A percentile compares a stretch with the other conserved stretches of the same genome.
Conservation (phyloP, 1,140 invertebrate species). For the Drosophila lini region DNA sequence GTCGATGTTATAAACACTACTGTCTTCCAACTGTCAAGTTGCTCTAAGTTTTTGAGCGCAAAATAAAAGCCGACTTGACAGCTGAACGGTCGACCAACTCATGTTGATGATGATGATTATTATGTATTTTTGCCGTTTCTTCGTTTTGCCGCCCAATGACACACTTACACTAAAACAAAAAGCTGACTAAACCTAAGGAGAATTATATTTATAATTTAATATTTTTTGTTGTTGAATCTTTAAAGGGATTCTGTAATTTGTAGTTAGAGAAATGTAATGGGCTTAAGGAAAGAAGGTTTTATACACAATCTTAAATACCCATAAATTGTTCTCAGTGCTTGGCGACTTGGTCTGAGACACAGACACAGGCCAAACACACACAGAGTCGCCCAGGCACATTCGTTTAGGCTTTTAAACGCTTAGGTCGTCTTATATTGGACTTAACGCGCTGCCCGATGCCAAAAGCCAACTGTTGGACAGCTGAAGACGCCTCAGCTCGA, state of each 20-base stretch:
- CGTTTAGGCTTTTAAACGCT: conserved; percentile 82
- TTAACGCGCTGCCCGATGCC: conserved; percentile 71
- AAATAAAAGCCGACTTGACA: conserved; percentile 82
- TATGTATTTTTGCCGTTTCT: conserved; percentile 70
- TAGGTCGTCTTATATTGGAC: conserved; percentile 79
- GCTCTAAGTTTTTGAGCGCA: conserved; percentile 81
- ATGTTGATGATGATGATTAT: conserved; percentile 73
- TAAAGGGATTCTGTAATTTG: neutral
- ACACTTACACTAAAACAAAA: conserved; percentile 18
- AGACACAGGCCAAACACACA: conserved; percentile 22
- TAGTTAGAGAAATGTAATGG: neutral
- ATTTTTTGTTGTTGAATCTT: no score
- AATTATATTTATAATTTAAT: no score
- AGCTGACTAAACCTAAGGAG: no score
- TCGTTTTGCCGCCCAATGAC: conserved; percentile 49
- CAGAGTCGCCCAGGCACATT: conserved; percentile 60
- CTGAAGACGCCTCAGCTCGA: conserved; percentile 69
- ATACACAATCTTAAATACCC: neutral
- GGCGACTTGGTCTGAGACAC: conserved; percentile 17
- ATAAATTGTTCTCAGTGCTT: conserved; percentile 11
- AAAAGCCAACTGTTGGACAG: conserved; percentile 77
- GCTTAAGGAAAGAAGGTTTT: neutral
- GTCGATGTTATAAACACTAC: conserved; percentile 79
- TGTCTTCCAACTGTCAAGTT: conserved; percentile 81
- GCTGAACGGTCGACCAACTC: conserved; percentile 67